Evolutionary conservation across 2,797 vertebrate genomes (phyloP).

Genomic region (Hafferia zeledoni): DNA sequence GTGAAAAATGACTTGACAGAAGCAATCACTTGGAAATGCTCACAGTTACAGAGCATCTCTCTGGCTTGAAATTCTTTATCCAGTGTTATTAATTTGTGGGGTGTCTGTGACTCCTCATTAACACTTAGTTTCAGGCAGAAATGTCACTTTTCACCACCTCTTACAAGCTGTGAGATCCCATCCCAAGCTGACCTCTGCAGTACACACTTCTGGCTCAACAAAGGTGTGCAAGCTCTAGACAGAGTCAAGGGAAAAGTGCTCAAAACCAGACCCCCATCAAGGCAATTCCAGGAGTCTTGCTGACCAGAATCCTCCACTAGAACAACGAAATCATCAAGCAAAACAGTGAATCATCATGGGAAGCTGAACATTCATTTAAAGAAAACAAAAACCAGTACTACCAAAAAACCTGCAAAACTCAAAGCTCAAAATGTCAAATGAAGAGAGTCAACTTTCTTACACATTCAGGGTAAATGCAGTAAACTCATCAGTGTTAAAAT

Average conservation of each 20-base stretch:
- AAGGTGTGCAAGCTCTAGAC: background rate
- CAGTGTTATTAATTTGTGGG: background rate
- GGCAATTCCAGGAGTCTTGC: background rate
- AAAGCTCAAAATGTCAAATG: background rate
- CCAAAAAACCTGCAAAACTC: fast-evolving
- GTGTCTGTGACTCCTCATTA: background rate
- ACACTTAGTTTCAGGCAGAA: background rate
- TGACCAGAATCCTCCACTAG: background rate
- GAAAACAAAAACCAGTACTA: background rate
- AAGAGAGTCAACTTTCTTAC: background rate
- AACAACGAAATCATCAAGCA: background rate
- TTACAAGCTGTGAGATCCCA: background rate
- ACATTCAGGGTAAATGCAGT: background rate
- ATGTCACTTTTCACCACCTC: background rate
- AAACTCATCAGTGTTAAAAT: background rate
- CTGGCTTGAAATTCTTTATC: background rate
- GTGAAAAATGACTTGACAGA: background rate
- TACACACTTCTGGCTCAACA: background rate
- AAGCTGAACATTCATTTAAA: background rate
- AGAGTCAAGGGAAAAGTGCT: background rate
- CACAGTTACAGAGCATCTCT: background rate
- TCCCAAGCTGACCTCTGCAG: background rate
- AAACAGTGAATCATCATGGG: background rate
- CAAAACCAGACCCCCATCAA: background rate
- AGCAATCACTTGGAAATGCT: background rate